Percentiles rank a stretch among this genome's conserved stretches.
Conservation (phyloP, 2,797 vertebrate species). For the Amphiprion clarkii region DNA sequence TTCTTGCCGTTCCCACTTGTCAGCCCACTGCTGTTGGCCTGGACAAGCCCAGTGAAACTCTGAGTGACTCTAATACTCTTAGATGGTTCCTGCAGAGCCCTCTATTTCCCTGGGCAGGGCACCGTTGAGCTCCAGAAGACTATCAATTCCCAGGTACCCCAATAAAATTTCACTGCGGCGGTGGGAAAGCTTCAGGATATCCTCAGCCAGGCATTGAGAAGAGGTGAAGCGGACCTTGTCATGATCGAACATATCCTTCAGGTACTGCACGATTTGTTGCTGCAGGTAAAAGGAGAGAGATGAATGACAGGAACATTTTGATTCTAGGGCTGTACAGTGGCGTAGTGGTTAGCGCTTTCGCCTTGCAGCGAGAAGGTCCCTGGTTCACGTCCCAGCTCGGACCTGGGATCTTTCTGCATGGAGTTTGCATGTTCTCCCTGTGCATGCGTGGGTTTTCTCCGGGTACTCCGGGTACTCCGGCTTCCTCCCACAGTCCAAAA, state of each 20-base stretch:
- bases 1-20: slow-evolving; percentile 1
- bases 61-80: not conserved
- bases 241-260: slow-evolving; percentile 98
- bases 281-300: slow-evolving; percentile 66
- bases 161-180: slow-evolving; percentile 95
- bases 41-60: slow-evolving; percentile 17
- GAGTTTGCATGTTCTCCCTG: too few species aligned
- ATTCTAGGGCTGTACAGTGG: too few species aligned
- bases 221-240: slow-evolving; percentile 98
- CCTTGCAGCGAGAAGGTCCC: too few species aligned
- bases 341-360: too few species aligned
- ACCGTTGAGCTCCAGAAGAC: slow-evolving; percentile 88
- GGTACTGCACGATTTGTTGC: slow-evolving; percentile 98
- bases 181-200: slow-evolving; percentile 94
- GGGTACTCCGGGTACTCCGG: too few species aligned
- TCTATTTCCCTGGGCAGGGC: slow-evolving; percentile 74
- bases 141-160: slow-evolving; percentile 90
- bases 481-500: too few species aligned
- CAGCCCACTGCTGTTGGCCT: not conserved
- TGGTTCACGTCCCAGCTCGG: too few species aligned
- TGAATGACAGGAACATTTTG: not conserved
- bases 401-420: too few species aligned
- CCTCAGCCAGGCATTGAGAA: slow-evolving; percentile 89
- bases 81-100: slow-evolving; percentile 41
- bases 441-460: too few species aligned